These are phyloP conservation scores for Thaleichthys pacificus DNA, from an alignment of 2,797 vertebrate species.

Conservation along the genomic window DNA sequence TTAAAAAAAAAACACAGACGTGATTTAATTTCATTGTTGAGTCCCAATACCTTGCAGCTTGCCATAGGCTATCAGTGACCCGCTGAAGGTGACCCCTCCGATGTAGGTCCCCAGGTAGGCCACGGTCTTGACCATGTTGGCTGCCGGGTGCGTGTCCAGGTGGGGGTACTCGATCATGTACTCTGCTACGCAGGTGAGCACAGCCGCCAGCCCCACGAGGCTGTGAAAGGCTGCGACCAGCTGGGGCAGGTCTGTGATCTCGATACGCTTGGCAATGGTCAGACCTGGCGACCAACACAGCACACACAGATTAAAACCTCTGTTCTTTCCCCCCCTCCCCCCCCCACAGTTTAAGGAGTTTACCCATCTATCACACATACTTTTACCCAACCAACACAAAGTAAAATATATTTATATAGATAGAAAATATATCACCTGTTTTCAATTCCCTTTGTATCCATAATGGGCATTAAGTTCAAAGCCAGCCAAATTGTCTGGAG, in stretches of 20 bases:
- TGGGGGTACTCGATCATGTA: slow-evolving; percentile 77
- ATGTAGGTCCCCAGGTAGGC: slow-evolving; percentile 77
- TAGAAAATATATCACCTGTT: slow-evolving; percentile 34
- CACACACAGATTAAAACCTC: not conserved
- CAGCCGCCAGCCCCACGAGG: slow-evolving; percentile 77
- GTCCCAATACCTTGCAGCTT: slow-evolving; percentile 71
- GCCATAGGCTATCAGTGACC: slow-evolving; percentile 72
- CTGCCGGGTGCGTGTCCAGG: slow-evolving; percentile 72
- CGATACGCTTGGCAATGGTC: slow-evolving; percentile 80
- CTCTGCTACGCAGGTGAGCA: slow-evolving; percentile 72
- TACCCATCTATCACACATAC: too few relatives aligned
- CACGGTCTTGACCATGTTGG: slow-evolving; percentile 71
- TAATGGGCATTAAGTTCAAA: slow-evolving; percentile 45
- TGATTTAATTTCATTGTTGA: not conserved
- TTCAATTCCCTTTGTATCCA: slow-evolving; percentile 42
- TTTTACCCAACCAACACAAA: too few relatives aligned
- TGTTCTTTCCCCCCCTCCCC: too few relatives aligned
- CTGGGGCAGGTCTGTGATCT: slow-evolving; percentile 80
- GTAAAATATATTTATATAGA: too few relatives aligned
- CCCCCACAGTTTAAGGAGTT: too few relatives aligned
- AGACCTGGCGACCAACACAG: slow-evolving; percentile 63
- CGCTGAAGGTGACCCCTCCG: slow-evolving; percentile 78
- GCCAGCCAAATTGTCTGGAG: slow-evolving; percentile 34
- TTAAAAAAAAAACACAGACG: not conserved
- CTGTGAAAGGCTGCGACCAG: slow-evolving; percentile 83